A percentile compares a stretch with the other conserved stretches of the same genome.
These are phyloP conservation scores for Drosophila pseudotakahashii DNA, from an alignment of 2,888 invertebrate genomes.

Conservation along the genomic window DNA sequence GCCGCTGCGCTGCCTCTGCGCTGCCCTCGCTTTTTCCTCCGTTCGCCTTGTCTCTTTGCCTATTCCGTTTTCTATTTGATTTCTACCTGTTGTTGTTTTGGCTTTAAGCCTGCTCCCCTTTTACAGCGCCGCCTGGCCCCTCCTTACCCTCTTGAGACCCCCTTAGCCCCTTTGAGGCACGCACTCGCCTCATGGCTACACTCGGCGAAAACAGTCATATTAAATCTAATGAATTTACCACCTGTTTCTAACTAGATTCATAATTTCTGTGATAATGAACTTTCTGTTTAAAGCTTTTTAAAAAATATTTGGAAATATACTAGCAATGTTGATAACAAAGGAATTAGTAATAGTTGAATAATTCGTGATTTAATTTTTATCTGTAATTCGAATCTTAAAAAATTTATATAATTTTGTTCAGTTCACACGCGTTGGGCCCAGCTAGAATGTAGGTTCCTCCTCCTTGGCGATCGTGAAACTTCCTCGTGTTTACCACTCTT, in stretches of 20 bases:
- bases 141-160: not conserved
- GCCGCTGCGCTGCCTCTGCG: slow-evolving; percentile 37
- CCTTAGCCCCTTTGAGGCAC: slow-evolving; percentile 46
- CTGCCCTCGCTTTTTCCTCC: slow-evolving; percentile 67
- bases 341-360: not conserved
- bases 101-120: slow-evolving; percentile 75
- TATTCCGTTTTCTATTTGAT: slow-evolving; percentile 78
- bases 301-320: not conserved
- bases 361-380: not conserved
- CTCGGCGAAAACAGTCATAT: not conserved
- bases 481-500: slow-evolving; percentile 59
- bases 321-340: not conserved
- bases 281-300: too few relatives aligned
- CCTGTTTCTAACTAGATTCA: not conserved
- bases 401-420: not conserved
- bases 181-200: slow-evolving; percentile 54
- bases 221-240: too few relatives aligned
- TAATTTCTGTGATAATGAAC: too few relatives aligned
- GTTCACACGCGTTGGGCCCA: slow-evolving; percentile 50
- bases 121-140: slow-evolving; percentile 49
- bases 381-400: not conserved
- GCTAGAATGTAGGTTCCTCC: slow-evolving; percentile 53
- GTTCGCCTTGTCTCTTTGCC: slow-evolving; percentile 73
- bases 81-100: slow-evolving; percentile 75
- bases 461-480: slow-evolving; percentile 61